phyloP scores from a whole-genome alignment of 2,113 vertebrate species.

The Rhea americana region DNA sequence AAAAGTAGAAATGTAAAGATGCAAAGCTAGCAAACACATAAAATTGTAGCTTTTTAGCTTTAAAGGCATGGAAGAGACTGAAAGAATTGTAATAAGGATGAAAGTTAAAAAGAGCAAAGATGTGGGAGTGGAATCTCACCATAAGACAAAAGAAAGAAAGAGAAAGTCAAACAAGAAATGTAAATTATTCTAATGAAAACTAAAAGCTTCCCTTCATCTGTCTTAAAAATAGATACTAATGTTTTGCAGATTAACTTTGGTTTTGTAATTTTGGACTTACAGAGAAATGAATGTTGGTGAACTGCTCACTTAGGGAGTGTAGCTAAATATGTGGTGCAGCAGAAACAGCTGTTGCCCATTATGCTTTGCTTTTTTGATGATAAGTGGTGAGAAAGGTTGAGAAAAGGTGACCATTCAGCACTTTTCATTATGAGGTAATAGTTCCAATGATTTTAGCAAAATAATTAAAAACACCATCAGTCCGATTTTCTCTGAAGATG shows the following conservation, averaged over 20 bases:
- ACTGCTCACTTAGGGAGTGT: constrained; percentile 15
- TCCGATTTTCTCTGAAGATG: constrained; percentile 8
- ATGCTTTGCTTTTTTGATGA: constrained; percentile 53
- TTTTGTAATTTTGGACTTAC: constrained; percentile 33
- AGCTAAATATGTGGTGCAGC: constrained; percentile 7
- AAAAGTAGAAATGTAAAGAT: background rate
- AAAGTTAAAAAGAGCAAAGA: constrained; percentile 32
- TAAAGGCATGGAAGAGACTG: background rate
- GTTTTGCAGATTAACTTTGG: constrained; percentile 57
- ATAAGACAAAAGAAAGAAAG: constrained; percentile 39
- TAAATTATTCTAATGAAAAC: constrained; percentile 51
- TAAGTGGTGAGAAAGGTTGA: constrained; percentile 62
- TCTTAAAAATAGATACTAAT: constrained; percentile 57
- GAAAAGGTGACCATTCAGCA: constrained; percentile 61
- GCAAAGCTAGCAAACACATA: background rate
- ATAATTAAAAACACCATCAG: constrained; percentile 54
- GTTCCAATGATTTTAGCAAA: constrained; percentile 42
- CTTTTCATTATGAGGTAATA: constrained; percentile 56
- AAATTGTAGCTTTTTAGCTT: constrained; percentile 11
- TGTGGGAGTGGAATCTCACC: background rate
- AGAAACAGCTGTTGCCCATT: constrained; percentile 65
- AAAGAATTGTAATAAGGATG: constrained; percentile 14
- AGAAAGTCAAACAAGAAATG: constrained; percentile 38
- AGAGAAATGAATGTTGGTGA: constrained; percentile 15
- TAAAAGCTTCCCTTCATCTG: constrained; percentile 25